Base-by-base conservation (phyloP, 1,140 invertebrate genomes). In the Pogonognathellus flavescens region DNA sequence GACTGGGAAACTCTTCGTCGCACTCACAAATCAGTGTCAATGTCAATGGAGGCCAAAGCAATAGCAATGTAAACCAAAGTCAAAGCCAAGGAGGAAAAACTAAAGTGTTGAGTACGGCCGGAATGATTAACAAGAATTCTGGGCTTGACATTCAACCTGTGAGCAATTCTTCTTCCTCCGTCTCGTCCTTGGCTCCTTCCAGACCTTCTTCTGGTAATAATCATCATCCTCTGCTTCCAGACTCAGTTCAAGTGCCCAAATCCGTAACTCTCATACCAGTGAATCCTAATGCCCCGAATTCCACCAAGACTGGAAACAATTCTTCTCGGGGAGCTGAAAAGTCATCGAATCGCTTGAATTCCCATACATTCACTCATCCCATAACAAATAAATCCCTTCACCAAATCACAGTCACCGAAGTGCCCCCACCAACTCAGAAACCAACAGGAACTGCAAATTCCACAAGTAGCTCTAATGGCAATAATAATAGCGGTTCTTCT, bases 321-420 rank as follows among this genome's bases (percentile, higher is more conserved):
- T 55, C 80, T 59, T 55, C 53, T 9, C 53, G 18, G 20, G 41
- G 76, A 80, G 80, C 14, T 31, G 20, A 53, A 2, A 81, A 55
- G n/a, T 20, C 8, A n/a, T 57, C 80, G 0, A 25, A 10, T 55
- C 49, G 76, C 10, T 53, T 57, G 18, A 57, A 80, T 80, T 57
- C 52, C 6, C 22, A 55, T 60, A 89, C 88, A 22, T 89, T 89
- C 60, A 89, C 88, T 18, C 88, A 89, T 87, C 87, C 88, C 11
- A 88, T 89, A 55, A 89, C 88, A 57, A 89, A 89, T 52, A 89
- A 89, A 66, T 86, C 85, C n/a, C 76, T 89, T 16, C 88, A 89
- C 55, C 88, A 89, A 86, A 89, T 89, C 57, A 88, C 88, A 0
- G 87, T 88, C 7, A 88, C 87, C 0, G 87, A 88, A 82, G 88